Evolutionary conservation across 2,888 invertebrate genomes (phyloP).

Genomic region (Thera britannica): DNA sequence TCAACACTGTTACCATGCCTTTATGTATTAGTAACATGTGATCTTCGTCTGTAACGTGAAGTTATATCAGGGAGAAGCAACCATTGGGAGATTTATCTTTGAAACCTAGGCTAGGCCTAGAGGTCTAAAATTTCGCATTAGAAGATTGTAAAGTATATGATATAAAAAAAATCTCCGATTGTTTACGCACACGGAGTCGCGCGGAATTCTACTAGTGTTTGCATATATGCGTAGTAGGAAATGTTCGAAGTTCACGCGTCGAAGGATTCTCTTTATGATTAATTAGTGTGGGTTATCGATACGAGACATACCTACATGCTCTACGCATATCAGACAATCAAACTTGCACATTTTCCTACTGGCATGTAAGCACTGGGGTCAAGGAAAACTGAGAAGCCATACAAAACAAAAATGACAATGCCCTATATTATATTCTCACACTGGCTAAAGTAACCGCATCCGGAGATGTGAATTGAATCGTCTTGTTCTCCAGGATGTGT

Average conservation of each 20-base stretch:
- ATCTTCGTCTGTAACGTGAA: too few relatives aligned
- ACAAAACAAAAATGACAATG: conserved; percentile 46
- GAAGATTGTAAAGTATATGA: too few relatives aligned
- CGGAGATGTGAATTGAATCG: conserved; percentile 51
- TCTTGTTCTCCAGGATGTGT: conserved; percentile 62
- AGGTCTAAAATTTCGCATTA: too few relatives aligned
- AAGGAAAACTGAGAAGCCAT: conserved; percentile 31
- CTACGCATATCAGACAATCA: not conserved
- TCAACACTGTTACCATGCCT: not conserved
- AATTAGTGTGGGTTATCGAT: conserved; percentile 14
- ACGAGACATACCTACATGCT: conserved; percentile 13
- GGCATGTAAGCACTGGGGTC: conserved; percentile 21
- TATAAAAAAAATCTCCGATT: too few relatives aligned
- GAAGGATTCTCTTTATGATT: conserved; percentile 31
- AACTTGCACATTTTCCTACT: conserved; percentile 21
- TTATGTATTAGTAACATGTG: too few relatives aligned
- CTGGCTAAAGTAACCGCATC: conserved; percentile 65
- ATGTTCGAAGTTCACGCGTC: conserved; percentile 35
- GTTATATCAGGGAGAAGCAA: too few relatives aligned
- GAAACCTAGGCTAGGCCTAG: too few relatives aligned
- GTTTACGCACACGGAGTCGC: too few relatives aligned
- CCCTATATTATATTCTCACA: conserved; percentile 37
- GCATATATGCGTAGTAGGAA: conserved; percentile 20
- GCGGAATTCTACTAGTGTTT: not conserved
- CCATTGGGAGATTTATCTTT: too few relatives aligned